A percentile compares a stretch with the other conserved stretches of the same genome.
Evolutionary conservation across 2,888 invertebrate genomes (phyloP).

Genomic region (Villa cingulata): DNA sequence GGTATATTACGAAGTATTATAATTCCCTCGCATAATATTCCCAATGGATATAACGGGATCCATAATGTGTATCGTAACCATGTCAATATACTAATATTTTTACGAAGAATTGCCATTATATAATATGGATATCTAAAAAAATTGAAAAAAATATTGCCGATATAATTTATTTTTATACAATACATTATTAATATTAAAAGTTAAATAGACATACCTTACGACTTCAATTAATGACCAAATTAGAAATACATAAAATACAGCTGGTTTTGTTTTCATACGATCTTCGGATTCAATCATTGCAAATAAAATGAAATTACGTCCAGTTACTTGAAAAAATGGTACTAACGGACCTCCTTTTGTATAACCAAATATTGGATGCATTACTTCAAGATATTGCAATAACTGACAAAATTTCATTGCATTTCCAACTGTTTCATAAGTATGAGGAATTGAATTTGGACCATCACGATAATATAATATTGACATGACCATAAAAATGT

Average conservation of each 20-base stretch:
- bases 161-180: neutral
- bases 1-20: conserved; percentile 72
- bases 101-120: conserved; percentile 62
- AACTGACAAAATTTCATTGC: conserved; percentile 71
- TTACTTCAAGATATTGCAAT: conserved; percentile 70
- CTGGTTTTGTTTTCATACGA: conserved; percentile 74
- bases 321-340: conserved; percentile 65
- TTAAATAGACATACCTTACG: conserved; percentile 52
- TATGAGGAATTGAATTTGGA: conserved; percentile 50
- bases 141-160: neutral
- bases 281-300: conserved; percentile 72
- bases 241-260: conserved; percentile 75
- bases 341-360: conserved; percentile 62
- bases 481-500: conserved; percentile 56
- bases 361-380: conserved; percentile 81
- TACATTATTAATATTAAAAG: no score
- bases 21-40: conserved; percentile 75
- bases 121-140: conserved; percentile 80
- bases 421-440: conserved; percentile 59
- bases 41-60: conserved; percentile 87
- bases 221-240: conserved; percentile 74
- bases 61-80: conserved; percentile 90
- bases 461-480: conserved; percentile 66
- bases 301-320: conserved; percentile 66
- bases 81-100: conserved; percentile 59